These are phyloP conservation scores for Asarcornis scutulata DNA, from an alignment of 2,113 vertebrate genomes.

Conservation along the genomic window DNA sequence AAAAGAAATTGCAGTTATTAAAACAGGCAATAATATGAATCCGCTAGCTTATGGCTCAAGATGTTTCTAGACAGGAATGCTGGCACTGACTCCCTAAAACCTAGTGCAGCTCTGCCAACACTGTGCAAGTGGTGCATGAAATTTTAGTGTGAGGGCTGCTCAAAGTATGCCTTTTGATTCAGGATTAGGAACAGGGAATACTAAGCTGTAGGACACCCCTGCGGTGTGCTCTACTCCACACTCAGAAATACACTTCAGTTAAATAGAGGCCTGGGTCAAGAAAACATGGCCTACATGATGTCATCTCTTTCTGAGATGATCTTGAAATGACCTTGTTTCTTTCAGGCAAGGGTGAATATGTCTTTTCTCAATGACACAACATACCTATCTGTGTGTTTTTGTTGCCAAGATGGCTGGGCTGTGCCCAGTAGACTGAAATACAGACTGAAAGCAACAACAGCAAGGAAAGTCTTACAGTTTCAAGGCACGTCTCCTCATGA, in stretches of 20 bases:
- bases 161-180: conserved; percentile 40
- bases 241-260: not conserved
- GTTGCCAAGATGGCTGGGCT: not conserved
- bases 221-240: not conserved
- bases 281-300: conserved; percentile 21
- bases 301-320: not conserved
- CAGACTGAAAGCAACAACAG: not conserved
- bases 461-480: not conserved
- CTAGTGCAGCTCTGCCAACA: conserved; percentile 7
- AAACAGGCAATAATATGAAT: conserved; percentile 9
- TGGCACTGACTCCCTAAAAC: conserved; percentile 29
- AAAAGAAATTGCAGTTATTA: conserved; percentile 1
- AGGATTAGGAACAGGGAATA: conserved; percentile 50
- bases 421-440: not conserved
- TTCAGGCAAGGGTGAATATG: not conserved
- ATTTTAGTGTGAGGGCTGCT: conserved; percentile 38
- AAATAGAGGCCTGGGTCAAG: not conserved
- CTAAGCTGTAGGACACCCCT: conserved; percentile 10
- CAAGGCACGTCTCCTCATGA: not conserved
- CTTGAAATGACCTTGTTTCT: conserved; percentile 18
- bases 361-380: not conserved
- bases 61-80: conserved; percentile 28
- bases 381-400: not conserved
- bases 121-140: conserved; percentile 56
- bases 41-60: conserved; percentile 35